A percentile compares a stretch with the other conserved stretches of the same genome.
phyloP scores from a whole-genome alignment of 2,113 vertebrate species.

The Clarias batrachus region DNA sequence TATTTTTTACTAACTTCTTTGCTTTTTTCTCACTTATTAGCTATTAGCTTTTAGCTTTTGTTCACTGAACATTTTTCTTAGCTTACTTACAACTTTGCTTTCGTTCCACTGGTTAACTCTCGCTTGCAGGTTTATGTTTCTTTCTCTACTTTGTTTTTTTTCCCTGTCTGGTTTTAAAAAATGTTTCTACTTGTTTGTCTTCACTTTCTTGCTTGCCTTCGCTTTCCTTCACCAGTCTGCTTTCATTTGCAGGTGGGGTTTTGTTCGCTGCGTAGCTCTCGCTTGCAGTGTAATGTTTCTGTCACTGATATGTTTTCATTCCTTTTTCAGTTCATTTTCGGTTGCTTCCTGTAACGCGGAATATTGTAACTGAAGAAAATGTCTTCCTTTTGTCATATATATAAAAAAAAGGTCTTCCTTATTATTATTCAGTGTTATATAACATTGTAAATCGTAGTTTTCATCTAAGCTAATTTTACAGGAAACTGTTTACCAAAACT shows the following conservation, averaged over 20 bases:
- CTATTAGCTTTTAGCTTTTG: too few species aligned
- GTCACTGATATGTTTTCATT: neutral
- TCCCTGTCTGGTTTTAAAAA: too few species aligned
- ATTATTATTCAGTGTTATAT: neutral
- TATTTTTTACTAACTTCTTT: too few species aligned
- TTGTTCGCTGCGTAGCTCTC: neutral
- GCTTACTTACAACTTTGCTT: too few species aligned
- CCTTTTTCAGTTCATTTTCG: neutral
- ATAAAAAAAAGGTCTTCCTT: too few species aligned
- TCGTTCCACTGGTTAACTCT: too few species aligned
- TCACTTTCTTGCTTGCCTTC: too few species aligned
- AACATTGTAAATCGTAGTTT: neutral
- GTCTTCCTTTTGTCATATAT: neutral
- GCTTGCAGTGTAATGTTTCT: neutral
- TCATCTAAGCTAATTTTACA: neutral
- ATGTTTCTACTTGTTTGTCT: too few species aligned
- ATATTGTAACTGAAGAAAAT: neutral
- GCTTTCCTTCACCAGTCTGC: neutral
- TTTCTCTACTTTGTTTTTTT: too few species aligned
- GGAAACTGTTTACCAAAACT: neutral
- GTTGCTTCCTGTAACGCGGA: neutral
- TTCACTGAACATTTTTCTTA: too few species aligned
- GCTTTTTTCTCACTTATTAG: too few species aligned
- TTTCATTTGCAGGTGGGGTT: neutral
- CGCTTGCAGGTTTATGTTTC: too few species aligned